phyloP scores from a whole-genome alignment of 2,888 invertebrate species.

The Hipparchia semele region DNA sequence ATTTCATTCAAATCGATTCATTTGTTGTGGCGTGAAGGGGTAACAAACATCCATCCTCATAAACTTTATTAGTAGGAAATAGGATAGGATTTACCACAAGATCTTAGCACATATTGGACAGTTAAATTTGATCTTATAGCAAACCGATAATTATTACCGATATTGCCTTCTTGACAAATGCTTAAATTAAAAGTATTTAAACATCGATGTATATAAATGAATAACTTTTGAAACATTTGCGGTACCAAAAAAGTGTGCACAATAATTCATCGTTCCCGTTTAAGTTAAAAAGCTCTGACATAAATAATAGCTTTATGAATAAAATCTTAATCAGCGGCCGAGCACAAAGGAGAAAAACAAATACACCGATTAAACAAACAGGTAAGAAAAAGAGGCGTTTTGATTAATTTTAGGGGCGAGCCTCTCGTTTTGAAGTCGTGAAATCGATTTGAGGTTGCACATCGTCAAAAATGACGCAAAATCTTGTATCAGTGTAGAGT shows the following conservation, averaged over 20 bases:
- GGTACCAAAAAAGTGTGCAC: slow-evolving; percentile 11
- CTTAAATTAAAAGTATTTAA: background rate
- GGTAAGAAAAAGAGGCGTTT: slow-evolving; percentile 74
- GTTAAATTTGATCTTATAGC: too few species aligned
- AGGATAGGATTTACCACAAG: too few species aligned
- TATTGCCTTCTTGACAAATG: too few species aligned
- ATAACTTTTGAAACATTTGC: background rate
- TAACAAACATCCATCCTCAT: too few species aligned
- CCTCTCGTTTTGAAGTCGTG: slow-evolving; percentile 51
- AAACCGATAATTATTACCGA: too few species aligned
- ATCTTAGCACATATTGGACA: too few species aligned
- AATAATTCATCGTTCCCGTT: slow-evolving; percentile 32
- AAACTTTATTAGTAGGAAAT: too few species aligned
- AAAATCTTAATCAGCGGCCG: slow-evolving; percentile 80
- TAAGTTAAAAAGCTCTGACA: slow-evolving; percentile 49
- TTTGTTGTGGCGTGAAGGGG: too few species aligned
- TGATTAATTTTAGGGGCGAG: slow-evolving; percentile 76
- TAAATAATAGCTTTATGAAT: slow-evolving; percentile 65
- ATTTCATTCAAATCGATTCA: too few species aligned
- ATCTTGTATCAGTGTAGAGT: slow-evolving; percentile 47
- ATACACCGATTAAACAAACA: slow-evolving; percentile 73
- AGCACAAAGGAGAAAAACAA: slow-evolving; percentile 61
- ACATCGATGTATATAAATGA: too few species aligned
- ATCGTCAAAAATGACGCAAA: slow-evolving; percentile 74
- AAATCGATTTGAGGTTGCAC: slow-evolving; percentile 65